A percentile compares a stretch with the other conserved stretches of the same genome.
phyloP scores from a whole-genome alignment of 2,888 invertebrate genomes.

The Neuroscelio doddi region DNA sequence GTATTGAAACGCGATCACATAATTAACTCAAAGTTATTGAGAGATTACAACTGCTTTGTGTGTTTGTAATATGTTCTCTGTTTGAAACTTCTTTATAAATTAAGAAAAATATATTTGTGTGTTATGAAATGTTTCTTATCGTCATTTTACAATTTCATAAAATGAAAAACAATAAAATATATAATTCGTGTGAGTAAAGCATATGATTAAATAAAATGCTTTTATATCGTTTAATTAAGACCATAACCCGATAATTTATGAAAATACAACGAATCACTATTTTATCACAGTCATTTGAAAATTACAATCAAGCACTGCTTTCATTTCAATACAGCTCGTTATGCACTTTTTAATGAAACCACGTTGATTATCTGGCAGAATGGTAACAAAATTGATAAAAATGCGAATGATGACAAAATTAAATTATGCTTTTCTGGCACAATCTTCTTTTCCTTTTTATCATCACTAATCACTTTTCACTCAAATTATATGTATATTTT shows the following conservation, averaged over 20 bases:
- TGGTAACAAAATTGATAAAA: constrained; percentile 1
- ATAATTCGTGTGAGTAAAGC: too few relatives aligned
- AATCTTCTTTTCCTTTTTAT: too few relatives aligned
- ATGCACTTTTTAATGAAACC: constrained; percentile 7
- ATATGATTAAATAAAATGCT: neutral
- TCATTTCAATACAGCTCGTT: neutral
- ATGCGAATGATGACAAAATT: constrained; percentile 4
- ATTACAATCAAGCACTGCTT: neutral
- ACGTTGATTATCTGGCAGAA: constrained; percentile 6
- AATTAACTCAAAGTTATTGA: too few relatives aligned
- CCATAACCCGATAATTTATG: neutral
- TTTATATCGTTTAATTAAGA: neutral
- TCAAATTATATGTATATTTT: too few relatives aligned
- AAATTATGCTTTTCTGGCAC: neutral
- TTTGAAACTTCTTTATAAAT: neutral
- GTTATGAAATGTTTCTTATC: too few relatives aligned
- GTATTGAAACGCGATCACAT: too few relatives aligned
- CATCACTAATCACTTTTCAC: too few relatives aligned
- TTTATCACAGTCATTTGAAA: neutral
- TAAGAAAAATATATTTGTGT: neutral
- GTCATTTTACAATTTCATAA: neutral
- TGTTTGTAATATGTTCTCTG: too few relatives aligned
- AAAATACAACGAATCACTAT: neutral
- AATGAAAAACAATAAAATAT: neutral
- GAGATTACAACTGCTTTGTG: too few relatives aligned